Evolutionary conservation across 2,888 invertebrate species (phyloP), one percentile per base, ranked within the genome.

Genomic region (Xylota sylvarum): DNA sequence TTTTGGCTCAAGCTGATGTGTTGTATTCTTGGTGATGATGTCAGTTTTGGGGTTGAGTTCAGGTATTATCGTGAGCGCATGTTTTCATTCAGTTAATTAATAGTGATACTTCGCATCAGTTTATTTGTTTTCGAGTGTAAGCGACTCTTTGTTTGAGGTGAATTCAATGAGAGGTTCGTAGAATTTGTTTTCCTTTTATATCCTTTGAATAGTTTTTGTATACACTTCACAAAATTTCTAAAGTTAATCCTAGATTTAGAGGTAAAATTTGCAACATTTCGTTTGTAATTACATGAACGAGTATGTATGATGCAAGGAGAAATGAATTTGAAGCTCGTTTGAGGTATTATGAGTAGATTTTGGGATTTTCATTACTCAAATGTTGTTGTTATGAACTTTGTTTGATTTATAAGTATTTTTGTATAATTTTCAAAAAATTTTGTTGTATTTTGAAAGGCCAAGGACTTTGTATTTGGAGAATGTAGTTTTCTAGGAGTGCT

Each of bases 201-300:
- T n/a, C 48, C 46, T 58, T 3, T 46, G 35, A 37, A 48, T 19
- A 10, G 35, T 10, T 48, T 58, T 46, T 46, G 35, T 7, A 23
- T 48, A 40, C 2, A 27, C 48, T 48, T 55, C 2, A 27, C 48
- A 19, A 50, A 37, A 7, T 37, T 52, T 4, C n/a, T n/a, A n/a
- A n/a, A n/a, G n/a, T n/a, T n/a, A n/a, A n/a, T n/a, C n/a, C n/a
- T 5, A 40, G 27, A 17, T 10, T 14, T 48, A 35, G 32, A 10
- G 19, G 52, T 37, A 12, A 48, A 48, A 65, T 35, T 50, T 70
- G 67, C 48, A 27, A 43, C 55, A 56, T 35, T 56, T 46, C 56
- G 30, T 17, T 23, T 10, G 40, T 70, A 30, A 55, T 55, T 70
- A 55, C 9, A n/a, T 5, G 27, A 3, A 23, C 3, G n/a, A n/a